A percentile compares a stretch with the other conserved stretches of the same genome.
Conservation (phyloP, 2,113 vertebrate genomes). For the Brachyhypopomus occidentalis region DNA sequence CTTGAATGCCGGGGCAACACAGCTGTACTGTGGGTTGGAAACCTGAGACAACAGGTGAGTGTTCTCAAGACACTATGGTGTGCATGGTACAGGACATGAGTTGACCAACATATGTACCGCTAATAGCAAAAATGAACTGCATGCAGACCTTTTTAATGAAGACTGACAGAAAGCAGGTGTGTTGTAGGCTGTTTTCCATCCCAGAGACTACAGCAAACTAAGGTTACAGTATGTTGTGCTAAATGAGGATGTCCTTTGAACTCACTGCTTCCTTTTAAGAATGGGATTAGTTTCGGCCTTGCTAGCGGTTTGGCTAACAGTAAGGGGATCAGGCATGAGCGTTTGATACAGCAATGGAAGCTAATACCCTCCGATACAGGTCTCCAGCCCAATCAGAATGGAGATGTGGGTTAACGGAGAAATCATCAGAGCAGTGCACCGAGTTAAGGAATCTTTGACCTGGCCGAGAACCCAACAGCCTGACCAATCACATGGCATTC, state of each 20-base stretch:
- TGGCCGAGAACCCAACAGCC: conserved; percentile 22
- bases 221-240: conserved; percentile 37
- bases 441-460: conserved; percentile 44
- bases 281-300: conserved; percentile 30
- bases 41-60: neutral
- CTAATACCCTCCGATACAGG: conserved; percentile 26
- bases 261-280: conserved; percentile 21
- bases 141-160: conserved; percentile 11
- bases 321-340: conserved; percentile 24
- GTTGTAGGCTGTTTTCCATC: conserved; percentile 17
- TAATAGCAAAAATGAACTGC: conserved; percentile 19
- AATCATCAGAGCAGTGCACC: conserved; percentile 22
- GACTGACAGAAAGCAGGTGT: conserved; percentile 12
- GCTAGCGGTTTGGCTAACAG: neutral
- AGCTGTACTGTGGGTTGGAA: neutral
- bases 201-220: conserved; percentile 15
- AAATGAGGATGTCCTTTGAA: conserved; percentile 40
- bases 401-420: conserved; percentile 41
- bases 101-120: neutral
- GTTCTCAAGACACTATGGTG: neutral
- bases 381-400: conserved; percentile 30
- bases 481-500: conserved; percentile 25
- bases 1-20: neutral
- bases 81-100: neutral
- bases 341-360: conserved; percentile 35